These are phyloP conservation scores for Zaprionus davidi DNA, from an alignment of 1,140 invertebrate genomes.

Conservation along the genomic window DNA sequence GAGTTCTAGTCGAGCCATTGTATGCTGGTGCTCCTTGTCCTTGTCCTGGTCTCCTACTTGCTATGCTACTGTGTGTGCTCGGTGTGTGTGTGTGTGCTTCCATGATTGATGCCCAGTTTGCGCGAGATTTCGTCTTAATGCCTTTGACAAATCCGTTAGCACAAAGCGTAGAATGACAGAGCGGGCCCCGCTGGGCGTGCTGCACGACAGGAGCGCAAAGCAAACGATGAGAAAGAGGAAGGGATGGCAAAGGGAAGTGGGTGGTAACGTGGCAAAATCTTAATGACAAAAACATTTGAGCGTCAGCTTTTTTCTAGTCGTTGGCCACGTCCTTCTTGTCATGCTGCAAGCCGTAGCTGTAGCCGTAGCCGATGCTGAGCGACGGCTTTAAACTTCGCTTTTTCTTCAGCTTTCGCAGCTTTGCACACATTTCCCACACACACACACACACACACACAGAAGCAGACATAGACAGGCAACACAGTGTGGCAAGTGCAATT, in stretches of 20 bases:
- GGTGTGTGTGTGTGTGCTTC: conserved; percentile 43
- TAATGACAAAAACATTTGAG: conserved; percentile 80
- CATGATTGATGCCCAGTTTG: conserved; percentile 79
- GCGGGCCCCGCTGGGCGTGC: conserved; percentile 6
- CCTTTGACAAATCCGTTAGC: conserved; percentile 80
- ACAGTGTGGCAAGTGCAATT: not conserved
- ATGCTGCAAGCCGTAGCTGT: conserved; percentile 7
- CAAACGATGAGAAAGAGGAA: not conserved
- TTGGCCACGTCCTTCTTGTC: conserved; percentile 38
- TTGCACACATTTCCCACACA: not conserved
- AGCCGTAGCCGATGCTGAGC: not conserved
- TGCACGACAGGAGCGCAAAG: not conserved
- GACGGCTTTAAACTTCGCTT: conserved; percentile 41
- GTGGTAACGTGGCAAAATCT: conserved; percentile 60
- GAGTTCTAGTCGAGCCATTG: conserved; percentile 28
- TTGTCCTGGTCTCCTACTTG: conserved; percentile 9
- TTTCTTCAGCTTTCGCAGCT: conserved; percentile 16
- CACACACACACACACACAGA: not conserved
- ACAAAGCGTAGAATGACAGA: conserved; percentile 52
- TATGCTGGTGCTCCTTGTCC: conserved; percentile 22
- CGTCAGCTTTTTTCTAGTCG: conserved; percentile 49
- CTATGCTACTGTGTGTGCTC: not conserved
- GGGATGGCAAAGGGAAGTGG: not conserved
- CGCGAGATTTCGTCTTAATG: conserved; percentile 79
- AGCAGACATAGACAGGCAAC: not conserved